Base-by-base conservation (phyloP, 2,888 invertebrate species). In the Schizaphis graminum region DNA sequence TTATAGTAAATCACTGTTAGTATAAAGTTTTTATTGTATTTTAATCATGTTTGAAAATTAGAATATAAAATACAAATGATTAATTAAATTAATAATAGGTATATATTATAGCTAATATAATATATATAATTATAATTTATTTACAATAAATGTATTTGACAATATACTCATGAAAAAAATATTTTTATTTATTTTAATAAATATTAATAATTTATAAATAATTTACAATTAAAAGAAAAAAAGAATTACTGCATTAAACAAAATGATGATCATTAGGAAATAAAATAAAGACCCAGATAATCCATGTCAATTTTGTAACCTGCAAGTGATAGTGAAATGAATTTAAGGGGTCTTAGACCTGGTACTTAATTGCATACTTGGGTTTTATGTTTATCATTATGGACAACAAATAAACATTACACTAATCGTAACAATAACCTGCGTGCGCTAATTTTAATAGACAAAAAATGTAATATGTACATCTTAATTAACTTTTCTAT, bases 371-470 rank as follows among this genome's bases (percentile, higher is more conserved):
- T 88, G 92, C 92, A 35, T 92, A 92, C 88, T 92, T 41, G 10
- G 21, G 67, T 88, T 92, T 92, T 92, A 92, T 88, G 67, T 49
- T 88, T 92, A 92, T 53, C 53, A 49, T 92, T 92, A 88, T 67
- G 44, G 53, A 88, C 53, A 28, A 77, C 61, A 77, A 92, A 88
- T 92, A 67, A 67, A 88, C 88, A 28, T 92, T 67, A 92, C 35
- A 67, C 35, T 61, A 49, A 92, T 87, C 61, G 67, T 87, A 92
- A 91, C 87, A 11, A 61, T 57, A 26, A 11, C 7, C 26, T 26
- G 35, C 24, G 28, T 92, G 28, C 10, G 24, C 28, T 77, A 67
- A 49, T 88, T 87, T 85, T 44, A 13, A 2, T 53, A 11, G 28
- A 41, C 28, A 84, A 84, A 53, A 91, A 89, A 57, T 35, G 56